Evolutionary conservation across 2,113 vertebrate species (phyloP).

Genomic region (Poeciliopsis occidentalis): DNA sequence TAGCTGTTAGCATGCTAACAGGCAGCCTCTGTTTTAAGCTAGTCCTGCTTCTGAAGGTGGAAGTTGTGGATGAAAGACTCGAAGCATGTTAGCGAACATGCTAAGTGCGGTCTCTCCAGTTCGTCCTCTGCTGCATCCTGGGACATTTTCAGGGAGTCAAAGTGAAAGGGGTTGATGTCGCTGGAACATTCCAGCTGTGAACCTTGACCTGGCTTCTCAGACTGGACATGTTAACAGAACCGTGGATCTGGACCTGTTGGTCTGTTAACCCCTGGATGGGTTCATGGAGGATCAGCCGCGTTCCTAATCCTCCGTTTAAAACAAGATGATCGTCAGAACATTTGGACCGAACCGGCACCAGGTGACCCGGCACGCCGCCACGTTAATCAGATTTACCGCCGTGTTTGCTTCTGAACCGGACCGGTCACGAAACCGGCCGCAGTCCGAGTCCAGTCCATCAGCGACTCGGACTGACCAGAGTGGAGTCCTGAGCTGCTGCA

Average conservation of each 20-base stretch:
- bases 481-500: neutral
- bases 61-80: too few relatives aligned
- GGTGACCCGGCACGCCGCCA: conserved; percentile 2
- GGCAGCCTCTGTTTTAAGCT: too few relatives aligned
- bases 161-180: too few relatives aligned
- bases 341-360: conserved; percentile 15
- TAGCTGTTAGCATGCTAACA: too few relatives aligned
- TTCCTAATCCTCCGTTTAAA: conserved; percentile 41
- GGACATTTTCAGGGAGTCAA: too few relatives aligned
- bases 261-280: neutral
- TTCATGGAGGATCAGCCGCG: conserved; percentile 12
- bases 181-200: too few relatives aligned
- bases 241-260: neutral
- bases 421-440: neutral
- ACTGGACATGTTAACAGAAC: too few relatives aligned
- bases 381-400: conserved; percentile 28
- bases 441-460: neutral
- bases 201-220: too few relatives aligned
- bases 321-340: conserved; percentile 23
- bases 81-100: too few relatives aligned
- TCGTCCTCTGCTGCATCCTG: too few relatives aligned
- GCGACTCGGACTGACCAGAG: neutral
- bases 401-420: conserved; percentile 7
- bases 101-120: too few relatives aligned
- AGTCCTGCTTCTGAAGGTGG: too few relatives aligned